Conservation (phyloP, 2,888 invertebrate species). For the Trissonchulus latispiculum region DNA sequence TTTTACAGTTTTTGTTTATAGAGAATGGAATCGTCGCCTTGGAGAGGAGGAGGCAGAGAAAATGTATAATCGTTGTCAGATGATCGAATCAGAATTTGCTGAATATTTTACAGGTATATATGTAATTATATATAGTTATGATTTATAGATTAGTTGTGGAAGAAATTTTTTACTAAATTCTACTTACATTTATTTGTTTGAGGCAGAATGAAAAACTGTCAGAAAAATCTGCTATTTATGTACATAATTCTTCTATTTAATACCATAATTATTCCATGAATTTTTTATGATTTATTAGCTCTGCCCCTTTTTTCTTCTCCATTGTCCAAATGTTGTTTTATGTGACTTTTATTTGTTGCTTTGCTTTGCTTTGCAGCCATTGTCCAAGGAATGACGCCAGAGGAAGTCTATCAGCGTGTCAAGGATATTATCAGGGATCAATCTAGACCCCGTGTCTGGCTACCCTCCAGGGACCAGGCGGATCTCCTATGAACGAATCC, state of each 20-base stretch:
- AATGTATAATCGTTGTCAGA: slow-evolving; percentile 85
- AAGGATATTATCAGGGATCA: slow-evolving; percentile 89
- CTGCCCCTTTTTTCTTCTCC: too few species aligned
- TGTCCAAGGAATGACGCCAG: slow-evolving; percentile 90
- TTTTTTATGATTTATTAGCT: neutral
- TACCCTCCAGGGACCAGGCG: slow-evolving; percentile 70
- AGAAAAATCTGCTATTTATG: neutral
- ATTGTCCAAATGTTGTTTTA: neutral
- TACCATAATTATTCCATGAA: neutral
- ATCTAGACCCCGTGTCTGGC: slow-evolving; percentile 92
- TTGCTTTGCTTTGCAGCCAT: slow-evolving; percentile 65
- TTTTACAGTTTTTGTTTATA: slow-evolving; percentile 43
- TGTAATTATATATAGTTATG: slow-evolving; percentile 7
- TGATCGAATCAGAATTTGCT: slow-evolving; percentile 96
- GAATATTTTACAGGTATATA: slow-evolving; percentile 84
- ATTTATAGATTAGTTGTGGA: neutral
- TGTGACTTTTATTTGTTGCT: too few species aligned
- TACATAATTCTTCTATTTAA: neutral
- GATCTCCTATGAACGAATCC: neutral
- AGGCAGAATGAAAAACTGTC: neutral
- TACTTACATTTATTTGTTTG: too few species aligned
- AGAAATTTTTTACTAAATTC: too few species aligned
- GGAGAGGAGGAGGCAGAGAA: slow-evolving; percentile 96
- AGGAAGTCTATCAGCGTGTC: slow-evolving; percentile 87
- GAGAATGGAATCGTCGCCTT: slow-evolving; percentile 98